phyloP scores from a whole-genome alignment of 2,888 invertebrate species.

The Mechanitis mazaeus region DNA sequence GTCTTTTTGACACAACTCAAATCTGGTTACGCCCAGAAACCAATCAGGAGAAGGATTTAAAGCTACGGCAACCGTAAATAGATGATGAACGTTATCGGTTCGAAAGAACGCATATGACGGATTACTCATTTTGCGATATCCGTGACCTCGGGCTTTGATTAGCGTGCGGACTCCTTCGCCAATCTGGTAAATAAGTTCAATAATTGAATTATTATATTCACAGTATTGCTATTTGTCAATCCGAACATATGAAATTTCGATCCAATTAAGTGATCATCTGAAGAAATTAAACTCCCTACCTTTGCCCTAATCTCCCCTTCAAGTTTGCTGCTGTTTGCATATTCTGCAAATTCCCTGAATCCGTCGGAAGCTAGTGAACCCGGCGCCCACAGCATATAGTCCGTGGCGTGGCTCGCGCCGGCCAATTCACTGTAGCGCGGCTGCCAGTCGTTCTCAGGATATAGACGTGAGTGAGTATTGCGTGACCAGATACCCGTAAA shows the following conservation, averaged over 20 bases:
- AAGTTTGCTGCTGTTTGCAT: slow-evolving; percentile 56
- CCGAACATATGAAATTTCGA: too few species aligned
- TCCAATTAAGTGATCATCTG: too few species aligned
- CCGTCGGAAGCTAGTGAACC: slow-evolving; percentile 56
- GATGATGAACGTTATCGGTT: slow-evolving; percentile 53
- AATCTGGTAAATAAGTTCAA: slow-evolving; percentile 40
- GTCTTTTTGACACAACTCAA: slow-evolving; percentile 91
- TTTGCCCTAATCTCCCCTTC: slow-evolving; percentile 62
- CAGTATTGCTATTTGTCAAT: too few species aligned
- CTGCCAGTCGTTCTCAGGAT: slow-evolving; percentile 64
- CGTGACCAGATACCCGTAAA: slow-evolving; percentile 67
- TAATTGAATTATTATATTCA: too few species aligned
- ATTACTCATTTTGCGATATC: slow-evolving; percentile 55
- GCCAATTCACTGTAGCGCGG: slow-evolving; percentile 61
- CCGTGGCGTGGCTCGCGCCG: slow-evolving; percentile 58
- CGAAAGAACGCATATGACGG: slow-evolving; percentile 62
- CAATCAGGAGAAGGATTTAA: slow-evolving; percentile 89
- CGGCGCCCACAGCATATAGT: slow-evolving; percentile 58
- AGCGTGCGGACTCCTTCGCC: slow-evolving; percentile 61
- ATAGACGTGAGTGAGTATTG: slow-evolving; percentile 58
- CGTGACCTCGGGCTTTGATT: slow-evolving; percentile 66
- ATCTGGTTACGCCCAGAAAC: slow-evolving; percentile 93
- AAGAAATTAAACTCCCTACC: slow-evolving; percentile 32
- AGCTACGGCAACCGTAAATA: slow-evolving; percentile 54
- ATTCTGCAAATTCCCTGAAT: slow-evolving; percentile 55